phyloP scores from a whole-genome alignment of 2,888 invertebrate genomes.

The Carcina quercana region DNA sequence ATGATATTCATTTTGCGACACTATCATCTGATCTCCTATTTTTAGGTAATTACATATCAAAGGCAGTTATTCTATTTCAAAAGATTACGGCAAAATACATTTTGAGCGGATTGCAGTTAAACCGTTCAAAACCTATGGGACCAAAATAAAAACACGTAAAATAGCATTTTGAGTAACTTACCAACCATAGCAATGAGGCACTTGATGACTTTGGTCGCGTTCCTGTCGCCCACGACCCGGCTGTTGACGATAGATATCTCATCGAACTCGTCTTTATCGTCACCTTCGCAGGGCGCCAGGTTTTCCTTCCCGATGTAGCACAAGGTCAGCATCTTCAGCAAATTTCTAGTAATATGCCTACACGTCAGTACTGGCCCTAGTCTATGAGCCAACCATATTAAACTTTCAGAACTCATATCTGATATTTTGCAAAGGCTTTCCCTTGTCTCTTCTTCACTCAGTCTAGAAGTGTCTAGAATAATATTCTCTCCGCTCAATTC shows the following conservation, averaged over 20 bases:
- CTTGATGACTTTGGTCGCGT: conserved; percentile 90
- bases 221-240: conserved; percentile 83
- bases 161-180: conserved; percentile 40
- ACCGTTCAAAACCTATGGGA: too few relatives aligned
- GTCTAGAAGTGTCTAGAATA: conserved; percentile 20
- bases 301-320: conserved; percentile 93
- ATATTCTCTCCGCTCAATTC: conserved; percentile 30
- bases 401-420: conserved; percentile 90
- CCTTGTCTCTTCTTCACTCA: conserved; percentile 33
- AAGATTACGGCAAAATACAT: too few relatives aligned
- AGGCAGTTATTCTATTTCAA: too few relatives aligned
- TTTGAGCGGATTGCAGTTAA: too few relatives aligned
- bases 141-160: too few relatives aligned
- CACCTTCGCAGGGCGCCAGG: conserved; percentile 67
- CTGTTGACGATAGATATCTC: conserved; percentile 78
- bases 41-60: too few relatives aligned
- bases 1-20: too few relatives aligned
- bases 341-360: conserved; percentile 90
- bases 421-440: conserved; percentile 76
- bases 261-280: conserved; percentile 64
- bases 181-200: conserved; percentile 92
- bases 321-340: conserved; percentile 93
- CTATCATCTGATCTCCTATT: too few relatives aligned
- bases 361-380: conserved; percentile 96
- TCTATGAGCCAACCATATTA: conserved; percentile 94